Conservation (phyloP, 2,797 vertebrate genomes). For the Dryobates pubescens region DNA sequence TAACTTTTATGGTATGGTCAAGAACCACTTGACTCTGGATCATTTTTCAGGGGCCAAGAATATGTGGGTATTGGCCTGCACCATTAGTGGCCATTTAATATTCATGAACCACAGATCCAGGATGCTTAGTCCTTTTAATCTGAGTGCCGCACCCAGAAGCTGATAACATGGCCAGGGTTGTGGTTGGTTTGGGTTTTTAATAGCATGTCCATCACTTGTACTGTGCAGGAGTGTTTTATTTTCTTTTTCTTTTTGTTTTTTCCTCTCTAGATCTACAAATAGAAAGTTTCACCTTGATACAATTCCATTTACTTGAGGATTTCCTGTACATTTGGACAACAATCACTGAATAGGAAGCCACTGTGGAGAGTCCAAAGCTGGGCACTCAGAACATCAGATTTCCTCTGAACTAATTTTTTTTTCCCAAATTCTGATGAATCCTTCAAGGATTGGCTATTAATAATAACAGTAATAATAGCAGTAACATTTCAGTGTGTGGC, state of each 20-base stretch:
- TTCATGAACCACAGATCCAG: neutral
- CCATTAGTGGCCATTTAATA: neutral
- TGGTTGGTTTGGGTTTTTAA: neutral
- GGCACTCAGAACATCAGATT: neutral
- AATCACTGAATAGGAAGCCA: neutral
- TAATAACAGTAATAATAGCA: neutral
- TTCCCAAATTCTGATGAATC: neutral
- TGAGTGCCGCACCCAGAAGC: neutral
- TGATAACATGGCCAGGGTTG: fast-evolving
- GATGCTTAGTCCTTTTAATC: neutral
- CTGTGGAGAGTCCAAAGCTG: neutral
- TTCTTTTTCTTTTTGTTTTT: neutral
- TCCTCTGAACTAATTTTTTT: neutral
- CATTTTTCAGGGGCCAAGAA: neutral
- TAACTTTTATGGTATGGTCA: neutral
- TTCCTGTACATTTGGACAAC: neutral
- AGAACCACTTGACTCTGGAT: neutral
- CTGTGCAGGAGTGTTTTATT: neutral
- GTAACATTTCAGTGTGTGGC: neutral
- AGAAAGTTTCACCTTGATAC: neutral
- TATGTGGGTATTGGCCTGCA: neutral
- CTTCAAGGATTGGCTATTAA: neutral
- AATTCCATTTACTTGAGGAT: neutral
- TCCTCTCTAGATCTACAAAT: neutral
- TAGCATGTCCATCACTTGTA: neutral